Conservation (phyloP, 2,888 invertebrate species). For the Kuschelorhynchus macadamiae region DNA sequence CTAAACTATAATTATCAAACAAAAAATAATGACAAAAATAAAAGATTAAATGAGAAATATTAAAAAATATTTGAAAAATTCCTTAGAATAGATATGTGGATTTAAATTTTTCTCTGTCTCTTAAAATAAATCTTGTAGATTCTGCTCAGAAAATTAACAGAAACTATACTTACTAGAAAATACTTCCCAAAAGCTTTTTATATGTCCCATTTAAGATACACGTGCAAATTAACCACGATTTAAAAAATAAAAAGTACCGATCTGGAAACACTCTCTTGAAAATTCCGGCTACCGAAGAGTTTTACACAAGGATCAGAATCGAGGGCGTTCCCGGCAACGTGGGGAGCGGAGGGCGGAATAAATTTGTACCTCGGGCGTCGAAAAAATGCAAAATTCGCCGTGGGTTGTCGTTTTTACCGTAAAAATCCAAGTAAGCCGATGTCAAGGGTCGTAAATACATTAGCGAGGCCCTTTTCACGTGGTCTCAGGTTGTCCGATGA, state of each 20-base stretch:
- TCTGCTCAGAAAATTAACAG: too few relatives aligned
- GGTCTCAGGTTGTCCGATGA: slow-evolving; percentile 19
- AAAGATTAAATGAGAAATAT: too few relatives aligned
- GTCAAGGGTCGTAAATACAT: slow-evolving; percentile 48
- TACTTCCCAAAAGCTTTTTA: too few relatives aligned
- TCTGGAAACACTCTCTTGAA: slow-evolving; percentile 5
- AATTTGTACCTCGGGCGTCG: slow-evolving; percentile 42
- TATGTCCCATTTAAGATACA: too few relatives aligned
- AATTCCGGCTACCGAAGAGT: slow-evolving; percentile 22
- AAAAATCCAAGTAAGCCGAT: slow-evolving; percentile 44
- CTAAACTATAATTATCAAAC: too few relatives aligned
- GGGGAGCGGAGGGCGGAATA: slow-evolving; percentile 32
- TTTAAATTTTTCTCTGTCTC: too few relatives aligned
- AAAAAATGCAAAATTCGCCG: slow-evolving; percentile 42
- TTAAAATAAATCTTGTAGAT: too few relatives aligned
- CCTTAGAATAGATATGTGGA: too few relatives aligned
- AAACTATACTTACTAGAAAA: too few relatives aligned
- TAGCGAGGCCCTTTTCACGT: slow-evolving; percentile 27
- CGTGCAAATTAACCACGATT: too few relatives aligned
- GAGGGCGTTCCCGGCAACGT: slow-evolving; percentile 1
- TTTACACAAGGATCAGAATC: neutral
- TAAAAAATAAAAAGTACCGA: neutral
- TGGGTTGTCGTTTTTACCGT: slow-evolving; percentile 43
- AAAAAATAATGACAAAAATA: too few relatives aligned
- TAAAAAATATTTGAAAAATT: too few relatives aligned